Evolutionary conservation across 2,797 vertebrate species (phyloP).

Genomic region (Danio tinwini): DNA sequence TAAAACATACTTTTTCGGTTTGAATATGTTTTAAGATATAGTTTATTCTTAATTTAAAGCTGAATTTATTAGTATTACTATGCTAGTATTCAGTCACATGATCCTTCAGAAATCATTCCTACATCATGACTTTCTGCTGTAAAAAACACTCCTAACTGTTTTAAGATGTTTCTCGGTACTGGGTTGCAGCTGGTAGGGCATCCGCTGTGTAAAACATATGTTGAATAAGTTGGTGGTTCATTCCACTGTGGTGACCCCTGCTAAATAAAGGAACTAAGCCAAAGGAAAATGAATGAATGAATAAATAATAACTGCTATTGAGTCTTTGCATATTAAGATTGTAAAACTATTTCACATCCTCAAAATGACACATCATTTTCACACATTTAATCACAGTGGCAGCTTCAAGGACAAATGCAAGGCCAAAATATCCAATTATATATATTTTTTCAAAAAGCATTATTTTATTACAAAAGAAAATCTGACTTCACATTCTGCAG

Average conservation of each 20-base stretch:
- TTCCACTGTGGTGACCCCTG: too few species aligned
- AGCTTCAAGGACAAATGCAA: neutral
- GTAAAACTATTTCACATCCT: neutral
- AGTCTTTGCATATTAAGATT: neutral
- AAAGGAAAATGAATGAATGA: too few species aligned
- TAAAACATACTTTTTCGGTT: too few species aligned
- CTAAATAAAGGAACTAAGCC: too few species aligned
- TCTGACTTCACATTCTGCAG: neutral
- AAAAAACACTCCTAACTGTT: neutral
- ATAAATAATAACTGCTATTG: too few species aligned
- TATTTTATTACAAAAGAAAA: conserved; percentile 4
- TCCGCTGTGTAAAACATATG: too few species aligned
- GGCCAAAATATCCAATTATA: neutral
- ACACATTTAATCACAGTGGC: neutral
- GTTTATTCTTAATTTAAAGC: neutral
- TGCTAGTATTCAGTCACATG: neutral
- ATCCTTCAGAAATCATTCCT: neutral
- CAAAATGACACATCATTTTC: neutral
- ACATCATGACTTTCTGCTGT: neutral
- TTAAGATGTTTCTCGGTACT: too few species aligned
- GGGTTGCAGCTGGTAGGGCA: too few species aligned
- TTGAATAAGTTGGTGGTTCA: too few species aligned
- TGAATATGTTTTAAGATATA: too few species aligned
- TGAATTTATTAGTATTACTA: neutral
- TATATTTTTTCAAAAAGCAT: too few species aligned